Conservation (phyloP, 2,888 invertebrate genomes). For the Teinopalpus imperialis region DNA sequence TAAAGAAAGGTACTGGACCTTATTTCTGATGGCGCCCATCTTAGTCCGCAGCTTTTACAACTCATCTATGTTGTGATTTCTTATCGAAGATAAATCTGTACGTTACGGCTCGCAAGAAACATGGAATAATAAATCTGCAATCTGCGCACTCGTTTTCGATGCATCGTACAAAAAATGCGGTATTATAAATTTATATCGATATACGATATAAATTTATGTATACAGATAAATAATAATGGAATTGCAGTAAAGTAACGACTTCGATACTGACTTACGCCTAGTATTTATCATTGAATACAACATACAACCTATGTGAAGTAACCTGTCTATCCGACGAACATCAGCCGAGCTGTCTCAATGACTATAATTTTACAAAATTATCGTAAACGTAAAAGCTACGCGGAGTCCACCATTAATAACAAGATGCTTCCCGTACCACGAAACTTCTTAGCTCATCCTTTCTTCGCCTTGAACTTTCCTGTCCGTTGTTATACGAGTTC, state of each 20-base stretch:
- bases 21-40: no score
- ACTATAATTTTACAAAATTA: constrained; percentile 60
- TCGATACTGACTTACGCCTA: not conserved
- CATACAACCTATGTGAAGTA: constrained; percentile 50
- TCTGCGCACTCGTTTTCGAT: no score
- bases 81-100: no score
- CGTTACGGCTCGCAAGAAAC: no score
- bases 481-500: constrained; percentile 11
- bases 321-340: constrained; percentile 49
- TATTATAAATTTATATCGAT: no score
- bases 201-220: no score
- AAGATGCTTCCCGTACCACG: constrained; percentile 37
- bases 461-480: constrained; percentile 29
- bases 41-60: no score
- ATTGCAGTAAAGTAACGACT: not conserved
- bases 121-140: no score
- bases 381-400: constrained; percentile 53
- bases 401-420: constrained; percentile 47
- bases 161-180: no score
- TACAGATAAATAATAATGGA: constrained; percentile 1
- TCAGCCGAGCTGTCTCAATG: constrained; percentile 45
- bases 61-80: no score
- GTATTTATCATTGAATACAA: no score
- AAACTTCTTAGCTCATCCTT: constrained; percentile 27
- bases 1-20: no score